Conservation (phyloP, 2,797 vertebrate genomes). For the Chelon labrosus region DNA sequence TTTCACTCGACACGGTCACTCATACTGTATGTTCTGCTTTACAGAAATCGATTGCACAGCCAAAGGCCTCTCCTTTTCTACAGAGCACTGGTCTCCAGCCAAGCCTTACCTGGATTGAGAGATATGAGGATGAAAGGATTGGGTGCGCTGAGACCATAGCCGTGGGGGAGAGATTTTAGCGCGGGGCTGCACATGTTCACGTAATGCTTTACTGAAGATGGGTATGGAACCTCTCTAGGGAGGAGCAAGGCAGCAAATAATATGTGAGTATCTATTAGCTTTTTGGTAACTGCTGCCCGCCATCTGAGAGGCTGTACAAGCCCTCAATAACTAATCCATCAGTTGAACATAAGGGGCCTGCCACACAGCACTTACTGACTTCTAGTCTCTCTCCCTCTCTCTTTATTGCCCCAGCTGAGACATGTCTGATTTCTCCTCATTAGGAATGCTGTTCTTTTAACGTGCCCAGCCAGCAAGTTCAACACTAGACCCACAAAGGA, state of each 20-base stretch:
- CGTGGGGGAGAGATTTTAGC: constrained; percentile 73
- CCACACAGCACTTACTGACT: constrained; percentile 49
- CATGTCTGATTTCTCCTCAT: constrained; percentile 56
- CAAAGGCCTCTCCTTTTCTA: constrained; percentile 69
- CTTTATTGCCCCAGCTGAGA: constrained; percentile 42
- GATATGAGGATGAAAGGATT: constrained; percentile 79
- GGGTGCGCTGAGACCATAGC: constrained; percentile 73
- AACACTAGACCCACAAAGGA: constrained; percentile 52
- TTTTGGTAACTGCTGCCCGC: constrained; percentile 64
- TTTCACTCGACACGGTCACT: constrained; percentile 72
- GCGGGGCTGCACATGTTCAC: constrained; percentile 67
- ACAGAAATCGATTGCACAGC: constrained; percentile 77
- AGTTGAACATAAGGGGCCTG: constrained; percentile 56
- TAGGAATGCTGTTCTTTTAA: constrained; percentile 62
- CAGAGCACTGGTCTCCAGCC: constrained; percentile 72
- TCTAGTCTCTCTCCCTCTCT: constrained; percentile 15
- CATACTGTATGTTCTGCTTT: constrained; percentile 75
- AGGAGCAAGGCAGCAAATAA: constrained; percentile 69
- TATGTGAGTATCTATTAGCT: constrained; percentile 72
- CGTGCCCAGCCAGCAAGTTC: constrained; percentile 46
- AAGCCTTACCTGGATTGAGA: constrained; percentile 80
- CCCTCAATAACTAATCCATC: constrained; percentile 69
- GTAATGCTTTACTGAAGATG: constrained; percentile 74
- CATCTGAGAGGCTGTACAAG: constrained; percentile 57
- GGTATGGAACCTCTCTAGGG: constrained; percentile 65